These are phyloP conservation scores for Myathropa florea DNA, from an alignment of 2,888 invertebrate species.

Conservation along the genomic window DNA sequence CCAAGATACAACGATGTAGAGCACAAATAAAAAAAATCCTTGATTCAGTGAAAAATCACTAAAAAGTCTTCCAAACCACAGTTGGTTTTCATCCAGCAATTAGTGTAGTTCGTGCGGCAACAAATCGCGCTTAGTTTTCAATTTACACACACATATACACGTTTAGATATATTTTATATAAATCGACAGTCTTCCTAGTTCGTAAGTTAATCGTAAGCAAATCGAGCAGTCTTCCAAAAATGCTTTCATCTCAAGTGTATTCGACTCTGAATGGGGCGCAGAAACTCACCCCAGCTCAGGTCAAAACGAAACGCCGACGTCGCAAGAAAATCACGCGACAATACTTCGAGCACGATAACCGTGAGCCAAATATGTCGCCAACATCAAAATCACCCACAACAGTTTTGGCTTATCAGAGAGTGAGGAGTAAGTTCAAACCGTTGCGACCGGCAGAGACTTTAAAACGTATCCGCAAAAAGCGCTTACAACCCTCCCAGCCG, in stretches of 20 bases:
- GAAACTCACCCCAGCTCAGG: constrained; percentile 71
- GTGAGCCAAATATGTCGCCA: constrained; percentile 67
- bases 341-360: constrained; percentile 79
- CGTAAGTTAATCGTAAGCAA: constrained; percentile 39
- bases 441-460: constrained; percentile 73
- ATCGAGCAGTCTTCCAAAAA: constrained; percentile 50
- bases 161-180: constrained; percentile 20
- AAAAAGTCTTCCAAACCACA: constrained; percentile 81
- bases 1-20: constrained; percentile 56
- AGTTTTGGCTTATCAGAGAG: constrained; percentile 75
- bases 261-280: constrained; percentile 74
- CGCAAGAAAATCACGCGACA: constrained; percentile 73
- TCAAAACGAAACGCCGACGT: constrained; percentile 48
- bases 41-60: constrained; percentile 80
- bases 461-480: constrained; percentile 61
- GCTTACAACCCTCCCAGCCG: constrained; percentile 16
- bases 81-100: constrained; percentile 57
- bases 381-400: constrained; percentile 6
- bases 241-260: constrained; percentile 69
- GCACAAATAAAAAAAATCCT: constrained; percentile 54
- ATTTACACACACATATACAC: not conserved
- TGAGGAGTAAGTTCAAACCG: constrained; percentile 79
- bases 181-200: constrained; percentile 59
- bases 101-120: constrained; percentile 58
- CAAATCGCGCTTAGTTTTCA: constrained; percentile 25